Percentiles rank a stretch among this genome's conserved stretches.
Evolutionary conservation across 2,113 vertebrate species (phyloP).

Genomic region (Hipposideros armiger): DNA sequence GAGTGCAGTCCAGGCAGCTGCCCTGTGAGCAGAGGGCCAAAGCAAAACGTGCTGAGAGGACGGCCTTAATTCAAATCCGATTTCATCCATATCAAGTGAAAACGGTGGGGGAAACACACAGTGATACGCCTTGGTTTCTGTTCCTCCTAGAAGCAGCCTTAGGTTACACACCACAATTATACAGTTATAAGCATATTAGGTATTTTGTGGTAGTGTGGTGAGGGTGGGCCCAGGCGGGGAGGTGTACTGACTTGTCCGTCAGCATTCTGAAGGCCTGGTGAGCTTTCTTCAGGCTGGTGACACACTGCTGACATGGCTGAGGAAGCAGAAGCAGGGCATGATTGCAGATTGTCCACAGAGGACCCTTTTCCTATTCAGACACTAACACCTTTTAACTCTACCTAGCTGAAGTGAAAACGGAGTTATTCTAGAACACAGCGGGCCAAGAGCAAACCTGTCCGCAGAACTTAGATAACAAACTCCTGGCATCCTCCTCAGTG

Average conservation of each 20-base stretch:
- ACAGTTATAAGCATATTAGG: neutral
- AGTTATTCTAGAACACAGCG: constrained; percentile 21
- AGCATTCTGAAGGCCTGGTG: neutral
- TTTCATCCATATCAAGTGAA: neutral
- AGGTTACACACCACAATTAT: neutral
- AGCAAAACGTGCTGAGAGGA: neutral
- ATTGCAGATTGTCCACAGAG: constrained; percentile 8
- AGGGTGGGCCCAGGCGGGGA: neutral
- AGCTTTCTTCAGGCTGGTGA: neutral
- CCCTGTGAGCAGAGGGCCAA: neutral
- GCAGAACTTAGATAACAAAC: neutral
- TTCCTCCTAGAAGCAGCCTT: neutral
- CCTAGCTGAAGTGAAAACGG: constrained; percentile 13
- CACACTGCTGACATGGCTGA: neutral
- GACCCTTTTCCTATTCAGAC: neutral
- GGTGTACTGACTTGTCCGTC: neutral
- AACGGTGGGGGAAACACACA: neutral
- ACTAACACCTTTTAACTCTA: neutral
- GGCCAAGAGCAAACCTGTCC: neutral
- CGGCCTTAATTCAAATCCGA: neutral
- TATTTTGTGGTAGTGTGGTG: neutral
- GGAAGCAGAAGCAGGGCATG: neutral
- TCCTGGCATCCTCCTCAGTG: neutral
- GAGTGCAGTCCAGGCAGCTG: neutral
- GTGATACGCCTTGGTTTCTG: neutral